Percentiles rank a stretch among this genome's conserved stretches.
These are phyloP conservation scores for Amphimedon queenslandica DNA, from an alignment of 37 sponge, comb jelly and placozoan species.

Conservation along the genomic window DNA sequence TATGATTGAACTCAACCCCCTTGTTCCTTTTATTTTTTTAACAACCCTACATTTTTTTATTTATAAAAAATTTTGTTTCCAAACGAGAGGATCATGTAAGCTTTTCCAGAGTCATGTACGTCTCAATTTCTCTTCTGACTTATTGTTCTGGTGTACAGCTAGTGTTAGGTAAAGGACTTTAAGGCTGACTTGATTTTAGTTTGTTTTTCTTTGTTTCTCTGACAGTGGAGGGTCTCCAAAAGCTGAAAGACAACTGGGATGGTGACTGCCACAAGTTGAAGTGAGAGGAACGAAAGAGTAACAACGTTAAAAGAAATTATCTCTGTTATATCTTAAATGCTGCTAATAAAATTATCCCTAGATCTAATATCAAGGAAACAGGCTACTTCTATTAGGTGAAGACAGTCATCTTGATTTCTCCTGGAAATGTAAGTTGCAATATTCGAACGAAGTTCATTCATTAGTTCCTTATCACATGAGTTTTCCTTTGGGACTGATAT, in stretches of 20 bases:
- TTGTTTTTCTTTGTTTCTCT: not conserved
- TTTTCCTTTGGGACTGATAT: too few relatives aligned
- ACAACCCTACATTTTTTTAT: too few relatives aligned
- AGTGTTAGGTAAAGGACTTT: not conserved
- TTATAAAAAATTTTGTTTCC: too few relatives aligned
- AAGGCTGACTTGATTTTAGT: not conserved
- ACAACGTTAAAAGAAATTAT: not conserved
- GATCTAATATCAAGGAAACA: too few relatives aligned
- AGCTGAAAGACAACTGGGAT: not conserved
- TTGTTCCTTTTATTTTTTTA: too few relatives aligned
- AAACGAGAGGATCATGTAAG: conserved; percentile 14
- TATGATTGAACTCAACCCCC: too few relatives aligned
- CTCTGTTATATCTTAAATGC: not conserved
- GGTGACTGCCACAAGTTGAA: not conserved
- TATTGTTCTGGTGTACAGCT: not conserved
- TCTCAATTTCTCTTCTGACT: not conserved
- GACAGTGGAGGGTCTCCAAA: not conserved
- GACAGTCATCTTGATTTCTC: too few relatives aligned
- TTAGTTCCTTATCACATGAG: too few relatives aligned
- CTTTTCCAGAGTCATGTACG: conserved; percentile 1
- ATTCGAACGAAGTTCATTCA: too few relatives aligned
- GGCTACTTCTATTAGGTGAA: too few relatives aligned
- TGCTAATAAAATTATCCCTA: too few relatives aligned
- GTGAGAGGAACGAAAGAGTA: not conserved
- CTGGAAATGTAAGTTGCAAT: too few relatives aligned